Evolutionary conservation across 2,113 vertebrate genomes (phyloP), one percentile per base, ranked within the genome.

Genomic region (Gyps fulvus): DNA sequence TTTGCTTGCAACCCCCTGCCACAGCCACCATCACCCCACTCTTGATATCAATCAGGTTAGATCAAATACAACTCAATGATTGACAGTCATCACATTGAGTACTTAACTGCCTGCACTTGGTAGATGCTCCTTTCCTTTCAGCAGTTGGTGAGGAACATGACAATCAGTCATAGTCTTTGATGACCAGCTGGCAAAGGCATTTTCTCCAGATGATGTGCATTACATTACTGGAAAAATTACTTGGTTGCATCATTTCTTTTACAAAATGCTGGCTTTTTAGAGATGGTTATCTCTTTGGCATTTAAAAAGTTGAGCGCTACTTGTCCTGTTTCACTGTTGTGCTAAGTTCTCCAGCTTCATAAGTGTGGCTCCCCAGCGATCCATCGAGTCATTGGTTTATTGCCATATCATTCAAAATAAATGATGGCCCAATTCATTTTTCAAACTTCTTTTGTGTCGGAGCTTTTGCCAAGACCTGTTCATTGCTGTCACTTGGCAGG

Each of bases 401-500:
- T 95, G 89, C 55, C n/a, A 1, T 84, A 94, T 95, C 80, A 91
- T 82, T 96, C 82, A 95, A 96, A 95, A 87, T 42, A 97, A 95
- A 92, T 84, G 69, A 95, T 7, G 23, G 59, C 63, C 34, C 36
- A 71, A 70, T 84, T 96, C 45, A 96, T 91, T 97, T 95, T 36
- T 62, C 25, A 96, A 96, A 72, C 71, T 92, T 94, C 77, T 94
- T 92, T 71, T 89, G 59, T n/a, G 11, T 91, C 27, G 29, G 57
- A 93, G 61, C 15, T 96, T 96, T 97, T 96, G 91, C 89, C 93
- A 97, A 96, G 96, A 94, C 74, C 72, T 96, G 86, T 83, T 97
- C 86, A 83, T 81, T 2, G 20, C 86, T 97, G 92, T 92, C 93
- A 91, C 54, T 77, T 90, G 88, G 71, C 78, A 91, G 94, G 91